Base-by-base conservation (phyloP, 2,113 vertebrate genomes). In the Carassius auratus region DNA sequence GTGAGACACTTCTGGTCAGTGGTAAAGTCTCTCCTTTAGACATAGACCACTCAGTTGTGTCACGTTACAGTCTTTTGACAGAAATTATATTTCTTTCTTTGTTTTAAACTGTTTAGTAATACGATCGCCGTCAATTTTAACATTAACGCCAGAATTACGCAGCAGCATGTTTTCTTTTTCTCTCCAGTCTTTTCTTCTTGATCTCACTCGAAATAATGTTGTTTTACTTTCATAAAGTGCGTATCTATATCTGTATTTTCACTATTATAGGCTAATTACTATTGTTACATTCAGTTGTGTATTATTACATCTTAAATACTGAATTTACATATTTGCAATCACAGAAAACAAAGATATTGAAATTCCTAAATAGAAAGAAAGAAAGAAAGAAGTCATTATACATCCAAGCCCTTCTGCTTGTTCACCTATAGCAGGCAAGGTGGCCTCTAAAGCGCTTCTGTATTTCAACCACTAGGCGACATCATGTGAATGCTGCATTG, bases 401-500 rank as follows among this genome's bases (percentile, higher is more conserved):
- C 68, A 38, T 71, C 10, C 68, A 71, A 5, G 4, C 17, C 26
- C 17, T 33, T 77, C 17, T 57, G 4, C 19, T 30, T 9, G 26
- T 50, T 55, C 8, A 12, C 75, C 10, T 21, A 21, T 6, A 19
- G 57, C 33, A 76, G 19, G 33, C 14, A 42, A 55, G 14, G 23
- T 23, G 61, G 12, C 45, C 33, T 76, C 5, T 76, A 38, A 10
- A 71, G 85, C 74, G 69, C 64, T 17, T 26, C 62, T 19, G 30
- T 19, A 81, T 76, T 84, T 52, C 26, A 36, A 23, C 83, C 87
- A 85, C 82, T 77, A 86, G 87, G 55, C 42, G 87, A 57, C 85
- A 73, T 78, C 48, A 86, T 62, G 30, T 80, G 59, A 86, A 88
- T 38, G 38, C 17, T n/a, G 45, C 57, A 69, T 19, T 4, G 33